Evolutionary conservation across 1,140 invertebrate species (phyloP).

Genomic region (Drosophila asahinai): DNA sequence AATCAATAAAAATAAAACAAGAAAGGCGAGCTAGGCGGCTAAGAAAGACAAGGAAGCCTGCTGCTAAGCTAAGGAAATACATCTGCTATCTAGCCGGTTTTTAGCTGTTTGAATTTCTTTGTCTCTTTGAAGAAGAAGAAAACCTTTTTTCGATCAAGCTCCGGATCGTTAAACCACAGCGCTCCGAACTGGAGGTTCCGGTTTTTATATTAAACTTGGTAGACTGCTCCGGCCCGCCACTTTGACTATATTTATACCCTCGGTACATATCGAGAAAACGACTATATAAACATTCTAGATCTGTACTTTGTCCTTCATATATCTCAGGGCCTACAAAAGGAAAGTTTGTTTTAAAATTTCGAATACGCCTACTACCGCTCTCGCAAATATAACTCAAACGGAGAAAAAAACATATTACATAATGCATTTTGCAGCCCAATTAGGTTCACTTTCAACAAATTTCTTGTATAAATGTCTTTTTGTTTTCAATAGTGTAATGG

Average conservation of each 20-base stretch:
- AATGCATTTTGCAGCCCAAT: too few species aligned
- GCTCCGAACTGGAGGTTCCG: slow-evolving; percentile 7
- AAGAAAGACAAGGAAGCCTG: not conserved
- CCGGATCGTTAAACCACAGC: slow-evolving; percentile 6
- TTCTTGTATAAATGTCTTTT: too few species aligned
- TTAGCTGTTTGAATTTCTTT: slow-evolving; percentile 14
- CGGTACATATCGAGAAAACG: not conserved
- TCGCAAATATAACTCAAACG: too few species aligned
- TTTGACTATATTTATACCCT: not conserved
- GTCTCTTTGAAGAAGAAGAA: slow-evolving; percentile 12
- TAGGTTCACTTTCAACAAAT: too few species aligned
- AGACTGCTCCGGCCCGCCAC: not conserved
- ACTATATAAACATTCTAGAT: not conserved
- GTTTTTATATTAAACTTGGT: slow-evolving; percentile 10
- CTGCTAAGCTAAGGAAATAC: slow-evolving; percentile 3
- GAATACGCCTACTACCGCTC: too few species aligned
- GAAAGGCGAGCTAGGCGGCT: slow-evolving; percentile 26
- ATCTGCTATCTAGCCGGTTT: slow-evolving; percentile 14
- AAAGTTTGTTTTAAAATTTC: too few species aligned
- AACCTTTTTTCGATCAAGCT: slow-evolving; percentile 16
- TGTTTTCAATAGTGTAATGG: not conserved
- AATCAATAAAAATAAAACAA: slow-evolving; percentile 64
- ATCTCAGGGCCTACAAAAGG: too few species aligned
- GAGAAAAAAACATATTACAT: too few species aligned
- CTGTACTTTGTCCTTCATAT: too few species aligned